phyloP scores from a whole-genome alignment of 35 echinoderm and acorn worm species.

The Chiridota heheva region DNA sequence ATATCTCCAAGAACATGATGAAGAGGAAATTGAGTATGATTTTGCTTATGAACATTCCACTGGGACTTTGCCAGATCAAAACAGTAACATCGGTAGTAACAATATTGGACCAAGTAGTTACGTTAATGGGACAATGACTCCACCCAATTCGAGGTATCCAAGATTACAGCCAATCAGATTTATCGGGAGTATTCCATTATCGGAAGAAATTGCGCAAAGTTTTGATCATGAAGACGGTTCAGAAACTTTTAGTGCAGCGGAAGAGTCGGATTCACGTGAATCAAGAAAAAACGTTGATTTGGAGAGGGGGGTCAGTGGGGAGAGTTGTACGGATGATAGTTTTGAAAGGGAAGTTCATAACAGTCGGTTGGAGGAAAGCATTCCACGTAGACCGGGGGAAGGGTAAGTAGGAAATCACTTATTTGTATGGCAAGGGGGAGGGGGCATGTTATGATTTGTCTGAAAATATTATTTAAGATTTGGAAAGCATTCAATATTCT shows the following conservation, averaged over 20 bases:
- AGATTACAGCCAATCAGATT: neutral
- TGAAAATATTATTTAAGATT: too few species aligned
- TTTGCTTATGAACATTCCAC: conserved; percentile 19
- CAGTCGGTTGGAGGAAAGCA: too few species aligned
- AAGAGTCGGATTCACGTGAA: too few species aligned
- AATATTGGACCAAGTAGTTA: neutral
- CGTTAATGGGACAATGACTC: neutral
- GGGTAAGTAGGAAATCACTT: conserved; percentile 9
- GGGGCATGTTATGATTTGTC: too few species aligned
- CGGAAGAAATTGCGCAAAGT: conserved; percentile 32
- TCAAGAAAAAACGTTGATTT: too few species aligned
- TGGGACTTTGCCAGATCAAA: neutral
- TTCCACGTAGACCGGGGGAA: conserved; percentile 13
- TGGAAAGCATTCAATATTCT: too few species aligned
- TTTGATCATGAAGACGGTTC: conserved; percentile 2
- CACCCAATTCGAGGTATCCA: neutral
- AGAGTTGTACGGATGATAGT: too few species aligned
- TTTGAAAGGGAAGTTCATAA: too few species aligned
- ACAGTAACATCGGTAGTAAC: neutral
- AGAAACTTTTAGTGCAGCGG: too few species aligned
- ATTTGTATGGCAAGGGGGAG: too few species aligned
- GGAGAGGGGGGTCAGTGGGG: too few species aligned
- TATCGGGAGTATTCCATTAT: conserved; percentile 13
- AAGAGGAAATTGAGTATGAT: conserved; percentile 31
- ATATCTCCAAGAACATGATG: conserved; percentile 77